Conservation (phyloP, 2,113 vertebrate genomes). For the Brienomyrus longianalis region DNA sequence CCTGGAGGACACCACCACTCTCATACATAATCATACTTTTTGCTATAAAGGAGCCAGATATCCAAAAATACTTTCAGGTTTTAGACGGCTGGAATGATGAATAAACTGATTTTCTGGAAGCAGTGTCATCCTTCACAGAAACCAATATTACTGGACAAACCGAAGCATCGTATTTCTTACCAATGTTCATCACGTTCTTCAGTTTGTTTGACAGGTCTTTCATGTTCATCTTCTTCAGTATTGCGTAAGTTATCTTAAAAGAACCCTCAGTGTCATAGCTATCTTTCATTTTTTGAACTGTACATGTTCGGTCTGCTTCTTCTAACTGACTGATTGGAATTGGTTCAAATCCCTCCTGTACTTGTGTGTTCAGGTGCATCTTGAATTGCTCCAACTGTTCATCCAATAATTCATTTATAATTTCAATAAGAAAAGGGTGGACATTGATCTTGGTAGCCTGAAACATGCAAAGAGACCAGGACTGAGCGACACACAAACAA, state of each 20-base stretch:
- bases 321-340: neutral
- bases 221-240: neutral
- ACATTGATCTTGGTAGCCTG: neutral
- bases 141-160: neutral
- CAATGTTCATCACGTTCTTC: neutral
- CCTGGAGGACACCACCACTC: neutral
- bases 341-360: neutral
- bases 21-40: neutral
- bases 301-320: neutral
- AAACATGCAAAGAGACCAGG: neutral
- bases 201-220: neutral
- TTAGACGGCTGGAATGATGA: neutral
- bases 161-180: neutral
- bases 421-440: neutral
- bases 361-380: neutral
- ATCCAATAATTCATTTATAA: neutral
- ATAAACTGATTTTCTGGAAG: neutral
- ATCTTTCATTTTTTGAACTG: neutral
- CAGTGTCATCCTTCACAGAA: neutral
- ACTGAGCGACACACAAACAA: neutral
- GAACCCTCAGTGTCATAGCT: neutral
- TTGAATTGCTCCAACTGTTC: neutral
- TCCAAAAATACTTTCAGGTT: neutral
- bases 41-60: neutral
- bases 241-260: neutral